Evolutionary conservation across 2,888 invertebrate genomes (phyloP).

Genomic region (Aproaerema taeniolella): DNA sequence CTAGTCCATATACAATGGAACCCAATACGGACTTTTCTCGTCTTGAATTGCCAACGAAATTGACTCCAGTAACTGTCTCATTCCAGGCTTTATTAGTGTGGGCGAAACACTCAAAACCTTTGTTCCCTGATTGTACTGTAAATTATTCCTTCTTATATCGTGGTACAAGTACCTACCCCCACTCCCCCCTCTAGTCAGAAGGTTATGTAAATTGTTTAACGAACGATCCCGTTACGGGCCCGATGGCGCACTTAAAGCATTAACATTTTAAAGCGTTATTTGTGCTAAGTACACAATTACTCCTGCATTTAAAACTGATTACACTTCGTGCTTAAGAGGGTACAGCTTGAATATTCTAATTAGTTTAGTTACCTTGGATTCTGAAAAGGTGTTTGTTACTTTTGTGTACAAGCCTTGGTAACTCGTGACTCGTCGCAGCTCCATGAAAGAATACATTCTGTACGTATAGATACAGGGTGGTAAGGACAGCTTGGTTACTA

Average conservation of each 20-base stretch:
- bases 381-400: constrained; percentile 7
- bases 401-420: constrained; percentile 7
- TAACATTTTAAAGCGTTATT: constrained; percentile 66
- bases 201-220: constrained; percentile 67
- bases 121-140: constrained; percentile 22
- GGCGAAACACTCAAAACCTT: constrained; percentile 6
- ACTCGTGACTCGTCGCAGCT: constrained; percentile 3
- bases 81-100: too few relatives aligned
- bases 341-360: constrained; percentile 50
- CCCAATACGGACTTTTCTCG: too few relatives aligned
- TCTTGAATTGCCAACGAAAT: too few relatives aligned
- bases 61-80: too few relatives aligned
- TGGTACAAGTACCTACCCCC: constrained; percentile 14
- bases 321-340: constrained; percentile 33
- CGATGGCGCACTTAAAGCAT: constrained; percentile 60
- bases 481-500: too few relatives aligned
- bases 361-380: constrained; percentile 27
- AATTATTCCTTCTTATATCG: constrained; percentile 24
- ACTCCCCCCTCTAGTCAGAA: constrained; percentile 28
- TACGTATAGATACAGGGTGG: too few relatives aligned
- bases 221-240: constrained; percentile 47
- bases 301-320: constrained; percentile 60
- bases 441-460: constrained; percentile 5
- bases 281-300: constrained; percentile 65
- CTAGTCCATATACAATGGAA: too few relatives aligned